Evolutionary conservation across 2,797 vertebrate genomes (phyloP).

Genomic region (Crypturellus tataupa): DNA sequence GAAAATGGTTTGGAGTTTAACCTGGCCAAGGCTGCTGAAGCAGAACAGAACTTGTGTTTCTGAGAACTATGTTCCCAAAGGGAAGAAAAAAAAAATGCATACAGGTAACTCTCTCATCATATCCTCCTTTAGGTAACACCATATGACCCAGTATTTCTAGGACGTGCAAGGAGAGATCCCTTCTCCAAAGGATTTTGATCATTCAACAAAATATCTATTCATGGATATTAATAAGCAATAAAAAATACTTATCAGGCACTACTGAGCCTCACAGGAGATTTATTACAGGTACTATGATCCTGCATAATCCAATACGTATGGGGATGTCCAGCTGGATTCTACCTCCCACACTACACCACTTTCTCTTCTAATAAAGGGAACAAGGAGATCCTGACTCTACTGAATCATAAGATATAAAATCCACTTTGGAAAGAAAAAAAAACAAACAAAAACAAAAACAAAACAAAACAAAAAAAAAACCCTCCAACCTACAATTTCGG

Average conservation of each 20-base stretch:
- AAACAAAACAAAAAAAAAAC: neutral
- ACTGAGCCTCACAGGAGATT: neutral
- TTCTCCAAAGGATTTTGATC: neutral
- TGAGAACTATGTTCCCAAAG: neutral
- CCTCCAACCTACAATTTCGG: neutral
- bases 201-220: neutral
- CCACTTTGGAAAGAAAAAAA: neutral
- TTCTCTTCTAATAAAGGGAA: neutral
- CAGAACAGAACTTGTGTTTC: neutral
- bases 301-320: neutral
- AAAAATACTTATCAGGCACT: neutral
- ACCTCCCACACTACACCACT: neutral
- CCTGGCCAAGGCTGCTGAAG: neutral
- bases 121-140: neutral
- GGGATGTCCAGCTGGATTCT: neutral
- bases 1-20: neutral
- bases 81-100: neutral
- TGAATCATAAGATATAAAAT: neutral
- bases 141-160: neutral
- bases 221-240: neutral
- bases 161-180: neutral
- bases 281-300: neutral
- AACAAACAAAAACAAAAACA: too few relatives aligned
- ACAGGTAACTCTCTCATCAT: neutral
- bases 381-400: neutral